These are phyloP conservation scores for Caenorhabditis brenneri DNA, from an alignment of 1,140 invertebrate species.

Conservation along the genomic window DNA sequence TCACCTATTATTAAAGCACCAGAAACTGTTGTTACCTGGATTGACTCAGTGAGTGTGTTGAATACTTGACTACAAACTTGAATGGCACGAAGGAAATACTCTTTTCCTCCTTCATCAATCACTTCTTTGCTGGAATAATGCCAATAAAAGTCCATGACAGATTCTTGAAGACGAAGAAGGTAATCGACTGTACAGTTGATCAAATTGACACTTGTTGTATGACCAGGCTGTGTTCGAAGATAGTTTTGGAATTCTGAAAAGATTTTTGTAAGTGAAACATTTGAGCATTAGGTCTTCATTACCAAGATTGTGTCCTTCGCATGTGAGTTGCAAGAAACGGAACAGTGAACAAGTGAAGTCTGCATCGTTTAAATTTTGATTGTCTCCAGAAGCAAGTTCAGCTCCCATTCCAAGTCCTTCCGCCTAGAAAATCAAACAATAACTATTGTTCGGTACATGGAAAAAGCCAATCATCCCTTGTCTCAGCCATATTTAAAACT, in stretches of 20 bases:
- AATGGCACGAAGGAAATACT: conserved; percentile 71
- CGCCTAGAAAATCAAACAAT: conserved; percentile 76
- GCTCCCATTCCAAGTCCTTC: conserved; percentile 87
- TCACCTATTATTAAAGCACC: no score
- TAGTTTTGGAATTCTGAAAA: conserved; percentile 99
- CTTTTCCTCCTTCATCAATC: conserved; percentile 81
- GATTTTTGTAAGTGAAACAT: no score
- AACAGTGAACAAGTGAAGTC: conserved; percentile 97
- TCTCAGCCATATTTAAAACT: neutral
- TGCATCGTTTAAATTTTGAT: conserved; percentile 97
- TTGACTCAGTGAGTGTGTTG: conserved; percentile 98
- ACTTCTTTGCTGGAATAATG: conserved; percentile 98
- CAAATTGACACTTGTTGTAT: conserved; percentile 97
- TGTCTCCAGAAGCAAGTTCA: conserved; percentile 87
- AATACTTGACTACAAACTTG: conserved; percentile 78
- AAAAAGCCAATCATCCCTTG: neutral
- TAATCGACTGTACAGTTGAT: conserved; percentile 99
- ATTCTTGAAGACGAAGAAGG: conserved; percentile 90
- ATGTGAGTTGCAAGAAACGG: conserved; percentile 96
- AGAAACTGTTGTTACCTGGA: no score
- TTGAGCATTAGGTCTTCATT: no score
- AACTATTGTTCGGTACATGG: neutral
- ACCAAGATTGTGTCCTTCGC: conserved; percentile 99
- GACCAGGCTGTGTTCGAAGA: conserved; percentile 94
- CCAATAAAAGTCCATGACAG: conserved; percentile 99